Evolutionary conservation across 2,797 vertebrate species (phyloP), one percentile per base, ranked within the genome.

Genomic region (Platyrinchus mystaceus): DNA sequence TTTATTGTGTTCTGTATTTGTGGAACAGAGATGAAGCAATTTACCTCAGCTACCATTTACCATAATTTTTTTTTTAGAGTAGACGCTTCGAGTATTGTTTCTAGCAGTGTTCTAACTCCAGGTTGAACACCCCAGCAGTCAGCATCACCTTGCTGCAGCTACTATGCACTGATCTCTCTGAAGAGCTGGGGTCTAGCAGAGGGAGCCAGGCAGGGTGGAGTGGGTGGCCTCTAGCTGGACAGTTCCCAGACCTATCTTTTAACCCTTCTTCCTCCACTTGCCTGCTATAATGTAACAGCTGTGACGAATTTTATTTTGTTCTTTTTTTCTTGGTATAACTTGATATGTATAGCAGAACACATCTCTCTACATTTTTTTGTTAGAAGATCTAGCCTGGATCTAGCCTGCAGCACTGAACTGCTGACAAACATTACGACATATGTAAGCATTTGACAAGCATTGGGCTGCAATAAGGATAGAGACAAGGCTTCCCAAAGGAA

Each of bases 391-490:
- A 43, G 26, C 1, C 1, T 3, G 23, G 58, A 23, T 64, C 14
- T 32, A 43, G 19, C 32, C 52, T 49, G 26, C 28, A n/a, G 23
- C 37, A 22, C 24, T 7, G 32, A 58, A 27, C 37, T 30, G 39
- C 53, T 10, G 55, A 20, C 20, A 49, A 66, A 46, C 44, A 27
- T 41, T 17, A 22, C 0, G 0, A 15, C 6, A 3, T 2, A 20
- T 7, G 3, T 7, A 15, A 49, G 46, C 28, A 4, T 47, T 27
- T 56, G 32, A 22, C 49, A 53, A 41, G 32, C 18, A 37, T 53
- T 62, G 34, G 46, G 43, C 20, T 47, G 84, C 9, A 3, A 0
- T 26, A 17, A 43, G 19, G 19, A 37, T 14, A 8, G 22, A 34
- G 20, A 21, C 7, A 3, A 6, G 0, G 22, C 17, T 15, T 50